Percentiles rank a stretch among this genome's conserved stretches.
Evolutionary conservation across 1,140 invertebrate species (phyloP).

Genomic region (Philopotamus ludificatus): DNA sequence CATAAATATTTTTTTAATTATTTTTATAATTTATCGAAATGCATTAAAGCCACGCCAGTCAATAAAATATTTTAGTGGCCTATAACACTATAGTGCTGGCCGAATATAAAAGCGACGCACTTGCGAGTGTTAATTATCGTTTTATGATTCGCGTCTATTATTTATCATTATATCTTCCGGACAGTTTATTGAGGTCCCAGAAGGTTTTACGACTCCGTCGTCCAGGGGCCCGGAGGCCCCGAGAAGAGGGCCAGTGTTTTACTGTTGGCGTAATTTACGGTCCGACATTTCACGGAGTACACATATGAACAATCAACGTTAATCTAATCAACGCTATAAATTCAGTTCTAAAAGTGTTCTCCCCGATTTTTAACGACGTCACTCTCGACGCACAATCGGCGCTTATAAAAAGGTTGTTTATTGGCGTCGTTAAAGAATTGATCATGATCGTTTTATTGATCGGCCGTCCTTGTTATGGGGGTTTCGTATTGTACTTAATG

Average conservation of each 20-base stretch:
- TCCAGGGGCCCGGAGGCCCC: background rate
- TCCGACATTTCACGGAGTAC: constrained; percentile 7
- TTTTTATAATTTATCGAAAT: too few species aligned
- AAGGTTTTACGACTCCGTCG: constrained; percentile 11
- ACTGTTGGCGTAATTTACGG: constrained; percentile 24
- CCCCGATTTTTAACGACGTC: constrained; percentile 15
- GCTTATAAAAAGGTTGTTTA: constrained; percentile 19
- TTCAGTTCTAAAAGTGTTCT: constrained; percentile 29
- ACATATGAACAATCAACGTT: constrained; percentile 28
- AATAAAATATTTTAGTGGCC: too few species aligned
- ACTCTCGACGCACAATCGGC: background rate
- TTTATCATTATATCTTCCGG: constrained; percentile 13
- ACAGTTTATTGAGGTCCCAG: constrained; percentile 1
- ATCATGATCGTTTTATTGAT: background rate
- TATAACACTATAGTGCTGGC: too few species aligned
- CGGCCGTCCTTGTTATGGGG: too few species aligned
- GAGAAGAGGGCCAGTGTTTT: constrained; percentile 17
- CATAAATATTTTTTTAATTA: too few species aligned
- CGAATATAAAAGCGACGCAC: too few species aligned
- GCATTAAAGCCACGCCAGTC: too few species aligned
- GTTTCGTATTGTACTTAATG: too few species aligned
- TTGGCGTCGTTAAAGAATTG: constrained; percentile 5
- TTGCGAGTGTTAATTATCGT: constrained; percentile 14
- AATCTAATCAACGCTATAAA: constrained; percentile 35
- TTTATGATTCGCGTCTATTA: constrained; percentile 21